Conservation (phyloP, 2,113 vertebrate species). For the Opisthocomus hoazin region DNA sequence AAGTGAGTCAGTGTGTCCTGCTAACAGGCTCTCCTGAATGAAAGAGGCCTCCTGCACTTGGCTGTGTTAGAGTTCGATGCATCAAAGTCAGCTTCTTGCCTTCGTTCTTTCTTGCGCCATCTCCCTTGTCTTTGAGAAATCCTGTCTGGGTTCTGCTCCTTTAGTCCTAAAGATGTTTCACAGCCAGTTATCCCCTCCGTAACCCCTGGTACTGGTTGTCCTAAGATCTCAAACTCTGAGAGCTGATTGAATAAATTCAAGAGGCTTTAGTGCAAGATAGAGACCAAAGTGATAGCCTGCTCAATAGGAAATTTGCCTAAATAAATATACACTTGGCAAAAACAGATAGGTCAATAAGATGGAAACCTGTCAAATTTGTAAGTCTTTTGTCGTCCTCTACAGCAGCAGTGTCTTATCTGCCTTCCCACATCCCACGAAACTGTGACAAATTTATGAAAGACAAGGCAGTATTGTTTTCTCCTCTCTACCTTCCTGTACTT, state of each 20-base stretch:
- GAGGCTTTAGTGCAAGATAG: neutral
- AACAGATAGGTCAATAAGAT: neutral
- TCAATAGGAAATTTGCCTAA: neutral
- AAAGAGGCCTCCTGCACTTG: neutral
- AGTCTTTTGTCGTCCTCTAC: neutral
- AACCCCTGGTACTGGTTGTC: neutral
- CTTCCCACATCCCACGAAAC: neutral
- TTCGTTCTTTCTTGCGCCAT: neutral
- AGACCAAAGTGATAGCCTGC: neutral
- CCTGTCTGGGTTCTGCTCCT: neutral
- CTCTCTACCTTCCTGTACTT: neutral
- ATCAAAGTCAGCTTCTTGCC: neutral
- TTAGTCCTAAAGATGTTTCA: neutral
- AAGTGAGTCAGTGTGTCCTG: neutral
- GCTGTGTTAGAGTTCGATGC: neutral
- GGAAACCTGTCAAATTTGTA: neutral
- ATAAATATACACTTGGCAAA: neutral
- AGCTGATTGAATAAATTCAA: neutral
- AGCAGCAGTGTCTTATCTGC: neutral
- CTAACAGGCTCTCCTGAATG: neutral
- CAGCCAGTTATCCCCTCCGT: neutral
- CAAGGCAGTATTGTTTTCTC: neutral
- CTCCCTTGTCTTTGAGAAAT: neutral
- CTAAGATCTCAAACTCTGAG: neutral
- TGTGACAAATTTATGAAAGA: neutral